These are phyloP conservation scores for Gortyna flavago DNA, from an alignment of 2,888 invertebrate species.

Conservation along the genomic window DNA sequence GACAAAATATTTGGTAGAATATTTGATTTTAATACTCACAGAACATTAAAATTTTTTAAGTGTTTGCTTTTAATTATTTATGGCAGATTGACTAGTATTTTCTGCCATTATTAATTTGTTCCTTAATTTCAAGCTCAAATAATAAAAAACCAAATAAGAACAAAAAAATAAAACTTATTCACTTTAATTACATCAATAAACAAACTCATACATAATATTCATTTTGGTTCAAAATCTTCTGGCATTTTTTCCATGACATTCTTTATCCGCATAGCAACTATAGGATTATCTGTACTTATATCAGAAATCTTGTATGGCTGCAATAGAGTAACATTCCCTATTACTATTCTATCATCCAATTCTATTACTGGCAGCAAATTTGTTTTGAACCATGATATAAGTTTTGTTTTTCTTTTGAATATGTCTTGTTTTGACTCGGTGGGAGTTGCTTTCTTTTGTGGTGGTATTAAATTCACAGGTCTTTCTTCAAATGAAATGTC, in stretches of 20 bases:
- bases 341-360: conserved; percentile 76
- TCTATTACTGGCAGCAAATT: conserved; percentile 81
- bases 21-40: background rate
- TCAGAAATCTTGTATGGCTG: conserved; percentile 79
- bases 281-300: conserved; percentile 82
- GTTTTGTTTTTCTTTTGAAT: conserved; percentile 71
- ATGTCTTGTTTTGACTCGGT: conserved; percentile 64
- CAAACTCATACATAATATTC: conserved; percentile 9
- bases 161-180: conserved; percentile 18
- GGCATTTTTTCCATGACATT: conserved; percentile 83
- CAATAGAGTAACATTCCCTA: conserved; percentile 79
- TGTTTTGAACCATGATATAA: conserved; percentile 80
- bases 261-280: conserved; percentile 80
- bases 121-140: background rate
- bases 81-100: background rate
- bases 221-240: conserved; percentile 66
- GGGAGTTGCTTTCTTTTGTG: conserved; percentile 59
- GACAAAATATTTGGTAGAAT: too few relatives aligned
- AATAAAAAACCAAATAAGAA: conserved; percentile 21
- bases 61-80: background rate
- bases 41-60: background rate
- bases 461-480: conserved; percentile 63
- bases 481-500: conserved; percentile 69
- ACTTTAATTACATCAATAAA: conserved; percentile 11
- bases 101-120: background rate